Evolutionary conservation across 2,113 vertebrate genomes (phyloP), one percentile per base, ranked within the genome.

Genomic region (Corydoras sp.): DNA sequence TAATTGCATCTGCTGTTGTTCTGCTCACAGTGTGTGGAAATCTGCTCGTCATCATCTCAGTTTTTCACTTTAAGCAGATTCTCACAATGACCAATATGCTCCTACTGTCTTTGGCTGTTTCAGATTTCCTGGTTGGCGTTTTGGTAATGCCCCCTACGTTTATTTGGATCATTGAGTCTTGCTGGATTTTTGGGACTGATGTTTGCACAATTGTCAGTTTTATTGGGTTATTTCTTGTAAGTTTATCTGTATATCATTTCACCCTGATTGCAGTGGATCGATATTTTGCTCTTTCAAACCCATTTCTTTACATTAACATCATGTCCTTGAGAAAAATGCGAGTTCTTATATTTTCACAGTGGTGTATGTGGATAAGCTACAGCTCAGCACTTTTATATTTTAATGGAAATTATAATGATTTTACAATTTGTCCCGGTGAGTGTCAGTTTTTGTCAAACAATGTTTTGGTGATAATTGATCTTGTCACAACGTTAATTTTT

Each of bases 111-210:
- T 30, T 84, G 68, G 83, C 83, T 7, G 62, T 80, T 18, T 70
- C 79, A 0, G 80, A 79, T 59, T 58, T 80, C 9, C 62, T 77
- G 3, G 35, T 82, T 0, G 82, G 82, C 30, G 24, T 65, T 10
- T 65, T 91, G 31, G 68, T 92, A 60, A 92, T 94, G 90, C 90
- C 92, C 3, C 89, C 82, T 12, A 90, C 50, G 1, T 55, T 79
- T 10, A 70, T 69, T 4, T 59, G 58, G 54, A 24, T 71, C 0
- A 72, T 76, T 2, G 76, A 79, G 18, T 71, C 76, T 5, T 76
- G 75, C n/a, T 81, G 75, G 80, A 74, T 59, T 48, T 67, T 74
- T 56, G 71, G 71, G 3, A 18, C 35, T 43, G 1, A 1, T 7
- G n/a, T 2, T 58, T 59, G 35, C 79, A 77, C 30, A 58, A 24